Evolutionary conservation across 2,797 vertebrate species (phyloP).

Genomic region (Benthosema pterotum): DNA sequence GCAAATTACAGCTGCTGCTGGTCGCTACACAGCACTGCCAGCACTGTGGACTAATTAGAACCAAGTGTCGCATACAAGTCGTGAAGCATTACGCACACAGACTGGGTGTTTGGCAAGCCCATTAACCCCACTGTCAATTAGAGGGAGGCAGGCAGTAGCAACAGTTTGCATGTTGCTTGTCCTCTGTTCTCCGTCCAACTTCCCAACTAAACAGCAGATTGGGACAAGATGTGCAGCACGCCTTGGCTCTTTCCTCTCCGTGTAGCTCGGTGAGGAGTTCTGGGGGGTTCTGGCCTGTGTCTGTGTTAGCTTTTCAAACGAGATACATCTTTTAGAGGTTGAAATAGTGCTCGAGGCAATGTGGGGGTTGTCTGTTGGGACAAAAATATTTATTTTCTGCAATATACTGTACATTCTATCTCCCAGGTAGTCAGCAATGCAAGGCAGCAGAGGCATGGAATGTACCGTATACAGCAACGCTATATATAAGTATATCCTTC

Average conservation of each 20-base stretch:
- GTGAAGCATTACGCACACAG: constrained; percentile 30
- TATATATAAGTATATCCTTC: too few relatives aligned
- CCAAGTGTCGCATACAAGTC: constrained; percentile 43
- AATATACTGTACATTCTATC: neutral
- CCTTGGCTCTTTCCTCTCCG: constrained; percentile 15
- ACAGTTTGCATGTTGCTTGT: constrained; percentile 31
- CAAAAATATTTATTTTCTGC: constrained; percentile 23
- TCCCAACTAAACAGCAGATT: constrained; percentile 41
- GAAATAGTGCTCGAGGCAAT: constrained; percentile 8
- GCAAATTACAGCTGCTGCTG: constrained; percentile 6
- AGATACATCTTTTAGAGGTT: constrained; percentile 19
- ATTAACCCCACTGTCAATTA: constrained; percentile 35
- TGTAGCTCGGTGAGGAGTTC: constrained; percentile 41
- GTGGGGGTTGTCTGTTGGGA: constrained; percentile 8
- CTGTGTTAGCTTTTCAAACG: constrained; percentile 31
- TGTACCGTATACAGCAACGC: neutral
- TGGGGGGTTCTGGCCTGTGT: constrained; percentile 5
- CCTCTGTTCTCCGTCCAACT: constrained; percentile 25
- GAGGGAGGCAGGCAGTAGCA: constrained; percentile 34
- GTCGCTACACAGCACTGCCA: constrained; percentile 27
- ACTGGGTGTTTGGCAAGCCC: constrained; percentile 33
- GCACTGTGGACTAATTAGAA: constrained; percentile 55
- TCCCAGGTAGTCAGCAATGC: constrained; percentile 12
- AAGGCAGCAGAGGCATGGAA: neutral
- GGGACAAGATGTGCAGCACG: constrained; percentile 50